Evolutionary conservation across 2,797 vertebrate species (phyloP).

Genomic region (Phoeniculus purpureus): DNA sequence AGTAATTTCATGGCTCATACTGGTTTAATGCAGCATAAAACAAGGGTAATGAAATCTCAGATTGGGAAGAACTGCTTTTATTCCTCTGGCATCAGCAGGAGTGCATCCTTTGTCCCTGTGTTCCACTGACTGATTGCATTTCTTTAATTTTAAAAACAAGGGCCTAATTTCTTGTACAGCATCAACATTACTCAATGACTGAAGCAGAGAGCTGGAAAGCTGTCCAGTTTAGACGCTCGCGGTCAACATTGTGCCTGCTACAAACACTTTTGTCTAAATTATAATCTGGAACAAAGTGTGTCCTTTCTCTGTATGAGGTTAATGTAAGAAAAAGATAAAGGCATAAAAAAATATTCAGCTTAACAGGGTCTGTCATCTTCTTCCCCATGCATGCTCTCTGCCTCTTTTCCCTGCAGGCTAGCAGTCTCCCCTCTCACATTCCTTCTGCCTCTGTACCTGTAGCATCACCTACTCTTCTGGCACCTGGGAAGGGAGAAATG

Average conservation of each 20-base stretch:
- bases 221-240: neutral
- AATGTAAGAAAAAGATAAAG: conserved; percentile 18
- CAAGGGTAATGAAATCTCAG: neutral
- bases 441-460: neutral
- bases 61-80: neutral
- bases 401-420: neutral
- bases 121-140: neutral
- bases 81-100: neutral
- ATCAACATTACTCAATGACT: neutral
- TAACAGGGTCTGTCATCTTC: neutral
- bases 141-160: neutral
- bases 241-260: neutral
- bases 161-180: neutral
- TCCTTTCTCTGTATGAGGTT: neutral
- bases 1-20: conserved; percentile 19
- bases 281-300: neutral
- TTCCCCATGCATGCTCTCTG: neutral
- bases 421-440: neutral
- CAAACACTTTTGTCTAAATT: neutral
- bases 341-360: neutral
- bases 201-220: neutral
- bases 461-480: neutral
- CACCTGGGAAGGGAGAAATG: neutral
- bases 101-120: neutral
- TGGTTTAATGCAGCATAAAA: neutral